Conservation (phyloP, 2,797 vertebrate species). For the Cephalopachus bancanus region DNA sequence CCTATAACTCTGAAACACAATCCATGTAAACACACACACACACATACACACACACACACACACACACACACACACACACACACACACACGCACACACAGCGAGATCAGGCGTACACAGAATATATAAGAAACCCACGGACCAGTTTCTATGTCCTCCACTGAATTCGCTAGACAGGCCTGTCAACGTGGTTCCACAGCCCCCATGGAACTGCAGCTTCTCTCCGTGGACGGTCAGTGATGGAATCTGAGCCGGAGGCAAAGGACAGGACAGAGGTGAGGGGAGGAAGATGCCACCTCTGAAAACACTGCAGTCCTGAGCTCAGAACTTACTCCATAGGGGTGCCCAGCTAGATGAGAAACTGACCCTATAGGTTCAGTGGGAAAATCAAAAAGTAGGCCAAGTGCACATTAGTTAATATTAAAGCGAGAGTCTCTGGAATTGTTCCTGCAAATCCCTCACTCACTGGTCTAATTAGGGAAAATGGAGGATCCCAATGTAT, state of each 20-base stretch:
- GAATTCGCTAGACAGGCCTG: neutral
- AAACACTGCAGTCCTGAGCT: constrained; percentile 72
- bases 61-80: neutral
- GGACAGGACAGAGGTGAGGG: constrained; percentile 18
- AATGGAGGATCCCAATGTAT: constrained; percentile 84
- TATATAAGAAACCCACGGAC: neutral
- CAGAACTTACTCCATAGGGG: constrained; percentile 74
- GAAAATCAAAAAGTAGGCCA: constrained; percentile 87
- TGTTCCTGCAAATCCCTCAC: constrained; percentile 86
- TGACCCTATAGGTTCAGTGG: constrained; percentile 87
- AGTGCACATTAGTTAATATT: constrained; percentile 87
- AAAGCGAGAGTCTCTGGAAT: constrained; percentile 87
- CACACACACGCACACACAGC: neutral
- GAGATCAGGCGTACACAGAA: neutral
- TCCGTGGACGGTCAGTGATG: neutral
- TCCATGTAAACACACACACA: neutral
- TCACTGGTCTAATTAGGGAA: constrained; percentile 87
- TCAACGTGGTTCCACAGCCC: neutral
- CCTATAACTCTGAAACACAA: neutral
- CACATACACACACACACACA: neutral
- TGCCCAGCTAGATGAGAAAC: constrained; percentile 84
- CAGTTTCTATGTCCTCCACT: neutral
- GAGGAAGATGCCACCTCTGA: constrained; percentile 58
- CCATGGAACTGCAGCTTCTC: neutral
- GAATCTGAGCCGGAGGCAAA: neutral